phyloP scores from a whole-genome alignment of 2,888 invertebrate genomes.

The Agonopterix subpropinquella region DNA sequence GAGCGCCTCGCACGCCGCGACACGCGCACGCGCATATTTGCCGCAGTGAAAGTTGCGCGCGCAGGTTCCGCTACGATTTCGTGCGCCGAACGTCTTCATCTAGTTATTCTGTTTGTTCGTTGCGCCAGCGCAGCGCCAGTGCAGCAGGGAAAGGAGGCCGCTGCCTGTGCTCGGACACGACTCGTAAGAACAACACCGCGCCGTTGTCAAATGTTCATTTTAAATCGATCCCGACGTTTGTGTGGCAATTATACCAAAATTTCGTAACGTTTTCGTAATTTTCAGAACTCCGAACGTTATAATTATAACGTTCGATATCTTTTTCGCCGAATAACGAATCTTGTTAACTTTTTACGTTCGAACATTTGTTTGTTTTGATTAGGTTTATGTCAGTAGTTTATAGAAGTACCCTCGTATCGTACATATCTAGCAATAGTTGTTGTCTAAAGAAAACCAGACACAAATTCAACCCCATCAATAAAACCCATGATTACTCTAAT shows the following conservation, averaged over 20 bases:
- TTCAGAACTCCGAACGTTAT: neutral
- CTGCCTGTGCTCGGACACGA: conserved; percentile 36
- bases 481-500: conserved; percentile 1
- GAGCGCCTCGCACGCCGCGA: conserved; percentile 56
- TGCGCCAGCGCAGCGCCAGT: conserved; percentile 74
- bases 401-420: too few species aligned
- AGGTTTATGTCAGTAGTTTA: too few species aligned
- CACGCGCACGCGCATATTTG: conserved; percentile 40
- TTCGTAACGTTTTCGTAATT: conserved; percentile 1
- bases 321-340: too few species aligned
- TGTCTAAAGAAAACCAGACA: too few species aligned
- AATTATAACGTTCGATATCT: too few species aligned
- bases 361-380: too few species aligned
- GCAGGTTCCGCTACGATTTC: conserved; percentile 61
- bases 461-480: too few species aligned
- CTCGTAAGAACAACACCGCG: conserved; percentile 53
- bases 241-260: conserved; percentile 40
- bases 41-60: conserved; percentile 69
- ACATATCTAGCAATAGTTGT: too few species aligned
- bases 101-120: conserved; percentile 69
- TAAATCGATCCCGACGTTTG: conserved; percentile 36
- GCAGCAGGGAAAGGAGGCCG: conserved; percentile 72
- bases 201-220: conserved; percentile 38
- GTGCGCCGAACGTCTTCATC: conserved; percentile 63
- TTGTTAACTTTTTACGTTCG: too few species aligned